Conservation (phyloP, 1,140 invertebrate species). For the Oryctes rhinoceros region DNA sequence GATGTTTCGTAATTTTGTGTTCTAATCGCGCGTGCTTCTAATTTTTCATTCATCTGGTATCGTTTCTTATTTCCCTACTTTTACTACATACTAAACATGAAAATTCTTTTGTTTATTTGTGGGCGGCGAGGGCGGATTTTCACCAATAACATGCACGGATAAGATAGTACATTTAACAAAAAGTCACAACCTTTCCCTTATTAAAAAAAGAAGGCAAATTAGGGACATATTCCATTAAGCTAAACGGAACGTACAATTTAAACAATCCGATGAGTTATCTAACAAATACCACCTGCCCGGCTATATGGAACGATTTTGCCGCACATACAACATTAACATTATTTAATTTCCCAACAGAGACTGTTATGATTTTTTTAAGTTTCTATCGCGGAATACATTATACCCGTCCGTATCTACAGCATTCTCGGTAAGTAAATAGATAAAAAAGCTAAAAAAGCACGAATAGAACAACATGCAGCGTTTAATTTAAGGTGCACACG, state of each 20-base stretch:
- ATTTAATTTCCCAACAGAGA: constrained; percentile 11
- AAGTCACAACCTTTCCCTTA: no score
- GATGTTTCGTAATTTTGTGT: no score
- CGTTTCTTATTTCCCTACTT: no score
- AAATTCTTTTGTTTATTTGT: no score
- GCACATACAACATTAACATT: background rate
- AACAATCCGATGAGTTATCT: background rate
- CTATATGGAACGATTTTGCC: background rate
- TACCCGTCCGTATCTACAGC: background rate
- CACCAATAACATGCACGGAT: no score
- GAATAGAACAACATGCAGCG: constrained; percentile 4
- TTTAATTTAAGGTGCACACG: constrained; percentile 11
- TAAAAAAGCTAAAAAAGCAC: background rate
- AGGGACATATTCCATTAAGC: background rate
- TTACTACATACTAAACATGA: no score
- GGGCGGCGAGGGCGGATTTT: no score
- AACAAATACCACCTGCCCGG: background rate
- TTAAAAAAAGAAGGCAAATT: background rate
- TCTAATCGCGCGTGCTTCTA: no score
- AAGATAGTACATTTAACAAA: no score
- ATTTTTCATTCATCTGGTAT: no score
- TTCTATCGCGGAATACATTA: background rate
- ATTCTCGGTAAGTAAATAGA: no score
- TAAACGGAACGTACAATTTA: background rate
- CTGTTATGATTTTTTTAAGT: background rate